Evolutionary conservation across 2,113 vertebrate genomes (phyloP).

Genomic region (Ginglymostoma cirratum): DNA sequence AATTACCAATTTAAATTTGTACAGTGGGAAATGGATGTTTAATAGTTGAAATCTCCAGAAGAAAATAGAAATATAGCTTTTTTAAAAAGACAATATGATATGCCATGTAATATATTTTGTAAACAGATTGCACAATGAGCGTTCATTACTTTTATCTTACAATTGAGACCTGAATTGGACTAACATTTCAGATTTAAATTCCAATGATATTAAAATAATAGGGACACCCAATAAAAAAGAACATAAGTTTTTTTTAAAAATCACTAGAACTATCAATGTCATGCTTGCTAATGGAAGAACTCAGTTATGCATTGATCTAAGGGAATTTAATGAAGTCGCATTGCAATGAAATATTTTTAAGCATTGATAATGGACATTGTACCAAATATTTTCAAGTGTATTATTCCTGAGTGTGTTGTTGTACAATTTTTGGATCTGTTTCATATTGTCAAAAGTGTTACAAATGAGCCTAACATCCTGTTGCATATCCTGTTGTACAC

Average conservation of each 20-base stretch:
- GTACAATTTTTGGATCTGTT: neutral
- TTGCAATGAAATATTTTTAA: neutral
- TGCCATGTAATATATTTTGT: neutral
- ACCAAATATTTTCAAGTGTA: neutral
- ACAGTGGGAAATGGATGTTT: neutral
- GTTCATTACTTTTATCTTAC: too few relatives aligned
- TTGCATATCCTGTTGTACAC: neutral
- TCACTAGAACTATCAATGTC: neutral
- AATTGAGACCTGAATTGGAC: neutral
- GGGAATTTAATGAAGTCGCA: neutral
- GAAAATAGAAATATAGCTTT: neutral
- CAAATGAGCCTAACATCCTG: conserved; percentile 2
- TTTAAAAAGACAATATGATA: neutral
- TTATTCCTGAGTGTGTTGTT: neutral
- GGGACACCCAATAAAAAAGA: neutral
- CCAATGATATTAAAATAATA: neutral
- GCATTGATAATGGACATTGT: neutral
- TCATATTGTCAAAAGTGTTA: neutral
- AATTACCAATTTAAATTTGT: neutral
- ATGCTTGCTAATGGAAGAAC: neutral
- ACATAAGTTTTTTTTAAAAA: neutral
- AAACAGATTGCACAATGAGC: neutral
- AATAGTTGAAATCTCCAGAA: neutral
- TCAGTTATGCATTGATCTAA: neutral
- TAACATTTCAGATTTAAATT: neutral